phyloP scores from a whole-genome alignment of 1,140 invertebrate genomes.

The Gonioctena quinquepunctata region DNA sequence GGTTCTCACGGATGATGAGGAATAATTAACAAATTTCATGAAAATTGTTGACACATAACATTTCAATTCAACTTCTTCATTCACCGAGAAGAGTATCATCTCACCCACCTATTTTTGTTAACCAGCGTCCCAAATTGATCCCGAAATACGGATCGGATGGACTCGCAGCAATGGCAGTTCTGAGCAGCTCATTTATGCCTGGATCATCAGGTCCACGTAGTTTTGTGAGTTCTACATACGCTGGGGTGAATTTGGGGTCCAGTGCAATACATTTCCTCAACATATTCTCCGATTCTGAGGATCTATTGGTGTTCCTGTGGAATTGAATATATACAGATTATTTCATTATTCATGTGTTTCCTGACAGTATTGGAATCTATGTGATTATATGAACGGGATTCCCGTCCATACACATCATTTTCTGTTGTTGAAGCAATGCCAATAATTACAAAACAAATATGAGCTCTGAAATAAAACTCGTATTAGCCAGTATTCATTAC shows the following conservation, averaged over 20 bases:
- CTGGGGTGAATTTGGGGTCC: constrained; percentile 69
- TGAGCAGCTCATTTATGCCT: constrained; percentile 60
- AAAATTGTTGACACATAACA: no score
- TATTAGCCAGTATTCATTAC: no score
- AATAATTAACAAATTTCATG: no score
- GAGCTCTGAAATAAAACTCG: no score
- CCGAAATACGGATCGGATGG: constrained; percentile 70
- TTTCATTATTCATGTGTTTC: not conserved
- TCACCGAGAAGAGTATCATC: no score
- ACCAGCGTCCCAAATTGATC: constrained; percentile 69
- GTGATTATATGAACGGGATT: not conserved
- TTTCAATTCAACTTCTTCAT: no score
- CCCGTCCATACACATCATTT: not conserved
- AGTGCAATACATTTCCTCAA: constrained; percentile 67
- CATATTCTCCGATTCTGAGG: constrained; percentile 68
- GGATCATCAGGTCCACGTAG: constrained; percentile 59
- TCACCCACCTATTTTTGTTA: constrained; percentile 66
- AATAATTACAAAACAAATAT: no score
- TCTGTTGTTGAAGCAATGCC: no score
- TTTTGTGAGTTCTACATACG: constrained; percentile 68
- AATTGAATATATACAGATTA: not conserved
- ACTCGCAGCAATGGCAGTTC: constrained; percentile 64
- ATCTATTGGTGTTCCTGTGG: constrained; percentile 68
- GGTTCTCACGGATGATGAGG: no score
- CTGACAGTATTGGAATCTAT: not conserved